Conservation (phyloP, 2,888 invertebrate species). For the Parnassius orleans region DNA sequence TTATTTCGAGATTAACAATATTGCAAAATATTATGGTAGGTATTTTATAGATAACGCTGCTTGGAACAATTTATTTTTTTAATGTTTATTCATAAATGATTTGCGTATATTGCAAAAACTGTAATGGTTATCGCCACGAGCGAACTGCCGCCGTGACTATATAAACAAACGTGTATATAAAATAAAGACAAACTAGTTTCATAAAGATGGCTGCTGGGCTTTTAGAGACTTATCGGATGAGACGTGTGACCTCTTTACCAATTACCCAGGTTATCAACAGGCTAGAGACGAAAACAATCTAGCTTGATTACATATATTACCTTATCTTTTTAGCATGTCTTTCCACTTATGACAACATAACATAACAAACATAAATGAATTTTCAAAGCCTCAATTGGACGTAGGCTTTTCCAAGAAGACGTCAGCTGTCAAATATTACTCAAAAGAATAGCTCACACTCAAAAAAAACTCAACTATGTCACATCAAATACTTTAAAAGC, state of each 20-base stretch:
- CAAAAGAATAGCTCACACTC: too few species aligned
- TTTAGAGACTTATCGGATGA: constrained; percentile 36
- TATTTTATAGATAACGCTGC: constrained; percentile 8
- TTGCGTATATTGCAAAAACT: constrained; percentile 38
- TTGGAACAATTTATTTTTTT: constrained; percentile 8
- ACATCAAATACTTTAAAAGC: too few species aligned
- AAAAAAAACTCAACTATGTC: too few species aligned
- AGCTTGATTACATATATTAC: constrained; percentile 15
- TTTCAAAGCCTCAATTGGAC: too few species aligned
- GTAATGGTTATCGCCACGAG: constrained; percentile 38
- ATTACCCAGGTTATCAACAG: constrained; percentile 36
- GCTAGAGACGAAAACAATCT: constrained; percentile 23
- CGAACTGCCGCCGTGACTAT: constrained; percentile 44
- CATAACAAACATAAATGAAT: too few species aligned
- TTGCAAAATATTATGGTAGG: constrained; percentile 1
- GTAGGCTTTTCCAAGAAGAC: too few species aligned
- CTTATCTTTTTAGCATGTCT: not conserved
- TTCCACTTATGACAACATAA: too few species aligned
- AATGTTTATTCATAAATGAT: constrained; percentile 20
- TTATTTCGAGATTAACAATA: not conserved
- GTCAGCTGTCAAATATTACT: too few species aligned
- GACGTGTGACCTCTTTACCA: constrained; percentile 42
- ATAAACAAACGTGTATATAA: constrained; percentile 59
- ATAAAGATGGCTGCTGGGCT: constrained; percentile 55
- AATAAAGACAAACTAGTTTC: constrained; percentile 51